Evolutionary conservation across 2,797 vertebrate species (phyloP), one percentile per base, ranked within the genome.

Genomic region (Acanthis flammea): DNA sequence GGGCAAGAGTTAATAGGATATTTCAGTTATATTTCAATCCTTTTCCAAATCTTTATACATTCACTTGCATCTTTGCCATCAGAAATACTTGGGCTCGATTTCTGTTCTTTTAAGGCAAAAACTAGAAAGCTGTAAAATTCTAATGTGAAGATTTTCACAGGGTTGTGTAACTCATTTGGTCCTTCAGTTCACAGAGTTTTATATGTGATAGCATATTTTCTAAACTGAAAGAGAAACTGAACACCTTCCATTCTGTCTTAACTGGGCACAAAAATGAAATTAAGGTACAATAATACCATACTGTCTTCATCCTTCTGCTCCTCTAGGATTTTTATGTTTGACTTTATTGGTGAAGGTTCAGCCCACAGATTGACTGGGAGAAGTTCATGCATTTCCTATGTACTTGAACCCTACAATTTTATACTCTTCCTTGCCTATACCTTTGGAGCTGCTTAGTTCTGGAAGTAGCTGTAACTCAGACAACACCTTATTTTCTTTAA

Each of bases 1-100:
- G 96, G 96, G 81, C 96, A 98, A 95, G 95, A 97, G 94, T 97
- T 97, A 98, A 97, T 97, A 96, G 93, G 95, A 94, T 98, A 96
- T 98, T 97, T 98, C 94, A 86, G 84, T 95, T 97, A 83, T 92
- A 86, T 96, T 98, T 96, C 95, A 95, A 90, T 97, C 93, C 83
- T 86, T 90, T 95, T 89, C 86, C 86, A 95, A 96, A 97, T 96
- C 95, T 97, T 95, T 95, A 76, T 92, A 61, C 89, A 95, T 91
- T 96, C 92, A 63, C 89, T 97, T 94, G 47, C 92, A 93, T 94
- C 84, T 91, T 80, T 82, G 47, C 77, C 62, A 86, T 97, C 96
- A 97, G 92, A 94, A 84, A 88, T 74, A 71, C 90, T 91, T 92
- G 85, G 87, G 81, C 84, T 92, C 31, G 81, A 86, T 95, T 95